Conservation (phyloP, 2,888 invertebrate species). For the Cephus pulcher region DNA sequence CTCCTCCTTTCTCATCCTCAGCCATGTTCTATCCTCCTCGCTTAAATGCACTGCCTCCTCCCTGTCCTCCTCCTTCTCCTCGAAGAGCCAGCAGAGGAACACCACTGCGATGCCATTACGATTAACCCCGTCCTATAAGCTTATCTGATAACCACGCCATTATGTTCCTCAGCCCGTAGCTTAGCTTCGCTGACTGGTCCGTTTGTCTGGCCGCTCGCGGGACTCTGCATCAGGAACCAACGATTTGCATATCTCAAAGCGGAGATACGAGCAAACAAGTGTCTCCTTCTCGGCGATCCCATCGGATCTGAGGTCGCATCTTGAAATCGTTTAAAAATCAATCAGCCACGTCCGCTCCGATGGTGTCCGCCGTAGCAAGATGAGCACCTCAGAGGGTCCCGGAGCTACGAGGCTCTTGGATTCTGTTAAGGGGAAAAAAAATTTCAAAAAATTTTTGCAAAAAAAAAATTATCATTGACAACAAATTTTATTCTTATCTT, state of each 20-base stretch:
- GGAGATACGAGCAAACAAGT: slow-evolving; percentile 51
- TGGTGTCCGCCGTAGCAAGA: background rate
- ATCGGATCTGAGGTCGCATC: slow-evolving; percentile 35
- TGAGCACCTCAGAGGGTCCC: background rate
- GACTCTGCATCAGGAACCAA: slow-evolving; percentile 20
- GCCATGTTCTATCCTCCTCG: slow-evolving; percentile 19
- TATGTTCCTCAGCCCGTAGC: slow-evolving; percentile 46
- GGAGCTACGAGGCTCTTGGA: background rate
- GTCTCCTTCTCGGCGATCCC: slow-evolving; percentile 35
- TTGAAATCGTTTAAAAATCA: slow-evolving; percentile 44
- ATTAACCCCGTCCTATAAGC: slow-evolving; percentile 60
- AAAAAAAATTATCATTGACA: background rate
- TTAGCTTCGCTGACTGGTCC: slow-evolving; percentile 55
- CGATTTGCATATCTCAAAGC: slow-evolving; percentile 50
- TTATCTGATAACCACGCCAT: slow-evolving; percentile 61
- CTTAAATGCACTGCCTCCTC: slow-evolving; percentile 21
- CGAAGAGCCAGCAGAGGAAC: slow-evolving; percentile 36
- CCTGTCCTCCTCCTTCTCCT: slow-evolving; percentile 11
- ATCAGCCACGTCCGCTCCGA: slow-evolving; percentile 27
- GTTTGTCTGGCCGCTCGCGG: slow-evolving; percentile 55
- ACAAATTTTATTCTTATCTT: background rate
- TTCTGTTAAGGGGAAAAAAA: slow-evolving; percentile 23
- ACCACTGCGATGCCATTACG: slow-evolving; percentile 63
- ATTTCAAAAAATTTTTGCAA: slow-evolving; percentile 21
- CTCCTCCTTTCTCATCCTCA: slow-evolving; percentile 1